Percentiles rank a stretch among this genome's conserved stretches.
phyloP scores from a whole-genome alignment of 2,888 invertebrate species.

The Limnephilus auricula region DNA sequence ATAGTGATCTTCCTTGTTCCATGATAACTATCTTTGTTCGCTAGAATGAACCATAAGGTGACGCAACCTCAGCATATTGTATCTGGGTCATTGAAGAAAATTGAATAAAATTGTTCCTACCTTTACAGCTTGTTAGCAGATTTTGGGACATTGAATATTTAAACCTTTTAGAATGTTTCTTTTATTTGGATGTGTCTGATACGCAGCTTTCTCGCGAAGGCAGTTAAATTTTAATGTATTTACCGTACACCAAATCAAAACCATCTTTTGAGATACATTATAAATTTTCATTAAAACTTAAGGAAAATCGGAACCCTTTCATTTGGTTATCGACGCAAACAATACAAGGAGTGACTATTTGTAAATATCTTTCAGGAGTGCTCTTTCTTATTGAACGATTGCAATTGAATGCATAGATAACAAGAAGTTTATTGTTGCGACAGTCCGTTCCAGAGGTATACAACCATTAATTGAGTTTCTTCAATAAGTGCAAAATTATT shows the following conservation, averaged over 20 bases:
- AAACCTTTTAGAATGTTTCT: background rate
- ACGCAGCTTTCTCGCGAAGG: too few relatives aligned
- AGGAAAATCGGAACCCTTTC: background rate
- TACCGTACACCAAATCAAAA: too few relatives aligned
- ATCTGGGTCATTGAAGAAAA: background rate
- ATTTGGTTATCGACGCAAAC: background rate
- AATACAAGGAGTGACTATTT: background rate
- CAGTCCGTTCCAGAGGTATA: background rate
- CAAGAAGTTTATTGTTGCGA: background rate
- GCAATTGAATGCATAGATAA: background rate
- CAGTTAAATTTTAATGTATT: too few relatives aligned
- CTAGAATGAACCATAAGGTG: background rate
- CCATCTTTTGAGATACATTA: background rate
- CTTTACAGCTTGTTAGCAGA: background rate
- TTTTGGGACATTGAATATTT: background rate
- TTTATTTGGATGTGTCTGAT: too few relatives aligned
- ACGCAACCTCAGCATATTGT: background rate
- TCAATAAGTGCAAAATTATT: too few relatives aligned
- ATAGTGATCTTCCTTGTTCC: background rate
- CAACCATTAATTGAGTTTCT: background rate
- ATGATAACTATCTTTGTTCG: background rate
- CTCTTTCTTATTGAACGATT: background rate
- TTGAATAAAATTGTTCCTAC: background rate
- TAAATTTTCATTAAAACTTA: background rate
- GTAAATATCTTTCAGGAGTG: background rate